Evolutionary conservation across 2,888 invertebrate genomes (phyloP).

Genomic region (Tortricodes alternella): DNA sequence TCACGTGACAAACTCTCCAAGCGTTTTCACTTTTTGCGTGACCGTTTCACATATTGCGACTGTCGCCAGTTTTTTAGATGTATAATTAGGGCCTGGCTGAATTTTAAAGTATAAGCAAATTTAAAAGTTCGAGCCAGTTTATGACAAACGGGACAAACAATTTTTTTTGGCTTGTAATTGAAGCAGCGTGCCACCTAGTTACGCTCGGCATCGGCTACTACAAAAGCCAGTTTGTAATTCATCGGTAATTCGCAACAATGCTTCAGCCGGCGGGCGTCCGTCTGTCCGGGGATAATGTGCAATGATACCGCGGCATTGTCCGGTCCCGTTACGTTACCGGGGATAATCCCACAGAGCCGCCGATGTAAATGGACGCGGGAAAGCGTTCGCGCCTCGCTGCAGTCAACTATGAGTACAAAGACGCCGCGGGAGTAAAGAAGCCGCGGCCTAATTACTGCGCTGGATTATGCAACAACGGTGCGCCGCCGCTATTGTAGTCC

Average conservation of each 20-base stretch:
- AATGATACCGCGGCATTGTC: conserved; percentile 74
- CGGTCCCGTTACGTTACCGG: conserved; percentile 70
- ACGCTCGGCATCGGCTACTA: conserved; percentile 65
- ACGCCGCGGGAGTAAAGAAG: conserved; percentile 54
- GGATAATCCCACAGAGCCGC: conserved; percentile 76
- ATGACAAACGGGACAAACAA: neutral
- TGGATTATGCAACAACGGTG: conserved; percentile 72
- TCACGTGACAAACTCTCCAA: conserved; percentile 66
- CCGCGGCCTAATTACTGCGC: conserved; percentile 61
- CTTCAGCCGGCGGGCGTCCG: conserved; percentile 55
- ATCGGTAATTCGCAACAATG: conserved; percentile 76
- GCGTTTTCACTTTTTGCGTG: conserved; percentile 70
- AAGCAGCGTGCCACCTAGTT: conserved; percentile 74
- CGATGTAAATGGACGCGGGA: conserved; percentile 65
- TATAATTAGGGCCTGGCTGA: conserved; percentile 73
- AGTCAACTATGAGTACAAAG: conserved; percentile 64
- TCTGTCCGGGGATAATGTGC: conserved; percentile 69
- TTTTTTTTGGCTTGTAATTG: conserved; percentile 49
- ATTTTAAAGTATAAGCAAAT: conserved; percentile 56
- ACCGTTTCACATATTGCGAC: conserved; percentile 74
- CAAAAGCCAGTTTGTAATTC: conserved; percentile 74
- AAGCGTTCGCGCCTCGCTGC: conserved; percentile 76
- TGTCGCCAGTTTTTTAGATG: conserved; percentile 77
- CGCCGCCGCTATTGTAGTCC: conserved; percentile 53
- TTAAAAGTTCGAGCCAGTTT: conserved; percentile 30